Evolutionary conservation across 2,797 vertebrate species (phyloP), one percentile per base, ranked within the genome.

Genomic region (Siniperca obscura): DNA sequence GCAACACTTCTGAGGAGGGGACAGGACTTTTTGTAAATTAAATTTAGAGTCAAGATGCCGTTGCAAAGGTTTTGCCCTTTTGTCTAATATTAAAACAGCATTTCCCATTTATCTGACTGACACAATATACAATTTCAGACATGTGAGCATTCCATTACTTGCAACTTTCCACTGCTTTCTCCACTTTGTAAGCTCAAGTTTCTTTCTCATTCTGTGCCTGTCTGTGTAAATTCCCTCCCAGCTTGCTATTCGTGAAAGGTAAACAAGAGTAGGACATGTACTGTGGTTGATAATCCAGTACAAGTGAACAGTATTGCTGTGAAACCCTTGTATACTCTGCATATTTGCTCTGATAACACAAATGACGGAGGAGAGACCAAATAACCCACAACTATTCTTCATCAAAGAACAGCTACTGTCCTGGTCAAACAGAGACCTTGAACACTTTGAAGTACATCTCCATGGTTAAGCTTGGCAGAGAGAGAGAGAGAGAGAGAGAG

Each of bases 401-500:
- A 81, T 86, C 67, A 88, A 85, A 84, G 78, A 78, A 3, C 64
- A 56, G 75, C 40, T 66, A 59, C 52, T 86, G 34, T 80, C 70
- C 77, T 68, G 56, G 75, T 76, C 74, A 55, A 85, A 85, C 70
- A 69, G 48, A 85, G 64, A 59, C 70, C 68, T 21, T 30, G 27
- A 34, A 69, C 46, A 71, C 46, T 90, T 85, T 87, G 79, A 89
- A 83, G 74, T 55, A 48, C 11, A 64, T 75, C 55, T 73, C 66
- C 7, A 17, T 27, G 57, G 44, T 77, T 42, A n/a, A 34, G 59
- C 46, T 70, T 3, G 2, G 50, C 13, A 14, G n/a, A 10, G 7
- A 25, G 10, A 6, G 7, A 17, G 21, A 7, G 30, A 25, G 12
- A 44, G 7, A 44, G 25, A 36, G 2, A 56, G 19, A 67, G 27